Conservation (phyloP, 1,140 invertebrate genomes). For the Anastatus disparis region DNA sequence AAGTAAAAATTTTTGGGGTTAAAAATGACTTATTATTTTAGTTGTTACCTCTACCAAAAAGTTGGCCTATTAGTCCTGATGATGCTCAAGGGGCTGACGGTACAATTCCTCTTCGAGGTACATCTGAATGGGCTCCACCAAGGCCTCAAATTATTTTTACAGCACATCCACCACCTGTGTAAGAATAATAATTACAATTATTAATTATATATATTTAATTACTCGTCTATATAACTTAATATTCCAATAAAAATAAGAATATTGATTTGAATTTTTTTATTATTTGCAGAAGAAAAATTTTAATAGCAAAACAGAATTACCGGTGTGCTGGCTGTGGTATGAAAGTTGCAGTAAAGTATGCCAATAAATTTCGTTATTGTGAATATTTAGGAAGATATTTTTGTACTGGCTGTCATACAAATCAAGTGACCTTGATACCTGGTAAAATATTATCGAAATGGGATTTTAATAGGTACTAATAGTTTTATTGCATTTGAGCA, state of each 20-base stretch:
- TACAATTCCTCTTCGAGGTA: slow-evolving; percentile 75
- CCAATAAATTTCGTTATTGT: slow-evolving; percentile 82
- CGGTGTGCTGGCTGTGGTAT: slow-evolving; percentile 89
- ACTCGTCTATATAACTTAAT: neutral
- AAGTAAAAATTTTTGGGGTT: no score
- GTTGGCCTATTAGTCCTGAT: slow-evolving; percentile 75
- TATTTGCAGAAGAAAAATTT: slow-evolving; percentile 69
- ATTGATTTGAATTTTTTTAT: slow-evolving; percentile 47
- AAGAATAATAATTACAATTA: slow-evolving; percentile 54
- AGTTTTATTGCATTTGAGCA: no score
- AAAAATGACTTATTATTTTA: slow-evolving; percentile 43
- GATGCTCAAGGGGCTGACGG: slow-evolving; percentile 63
- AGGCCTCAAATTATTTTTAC: slow-evolving; percentile 87
- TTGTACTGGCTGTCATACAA: slow-evolving; percentile 88
- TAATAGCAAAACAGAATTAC: slow-evolving; percentile 83
- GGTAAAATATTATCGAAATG: slow-evolving; percentile 73
- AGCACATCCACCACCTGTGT: slow-evolving; percentile 77
- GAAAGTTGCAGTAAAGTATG: slow-evolving; percentile 78
- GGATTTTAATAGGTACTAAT: slow-evolving; percentile 70
- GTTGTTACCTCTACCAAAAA: slow-evolving; percentile 81
- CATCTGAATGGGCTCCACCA: slow-evolving; percentile 85
- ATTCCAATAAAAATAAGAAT: slow-evolving; percentile 11
- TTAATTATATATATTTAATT: no score
- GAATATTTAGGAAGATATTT: slow-evolving; percentile 89
- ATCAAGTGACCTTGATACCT: slow-evolving; percentile 80